phyloP scores from a whole-genome alignment of 2,797 vertebrate species.

The Malurus leucopterus region DNA sequence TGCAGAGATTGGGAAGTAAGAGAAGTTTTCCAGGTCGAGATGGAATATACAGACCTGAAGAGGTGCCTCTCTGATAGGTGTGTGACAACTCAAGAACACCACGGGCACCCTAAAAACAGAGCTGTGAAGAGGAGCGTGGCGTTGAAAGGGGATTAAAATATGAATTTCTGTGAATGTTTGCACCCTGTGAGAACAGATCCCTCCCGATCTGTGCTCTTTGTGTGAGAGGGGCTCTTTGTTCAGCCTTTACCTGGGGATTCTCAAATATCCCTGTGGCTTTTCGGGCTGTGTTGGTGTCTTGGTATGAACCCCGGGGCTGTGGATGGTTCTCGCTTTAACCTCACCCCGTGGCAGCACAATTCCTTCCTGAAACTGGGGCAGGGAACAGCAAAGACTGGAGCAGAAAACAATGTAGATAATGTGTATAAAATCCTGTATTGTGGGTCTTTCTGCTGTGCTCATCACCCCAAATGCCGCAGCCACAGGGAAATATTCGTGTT shows the following conservation, averaged over 20 bases:
- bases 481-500: fast-evolving
- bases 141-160: not conserved
- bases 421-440: fast-evolving
- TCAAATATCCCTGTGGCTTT: not conserved
- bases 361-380: not conserved
- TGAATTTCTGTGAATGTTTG: not conserved
- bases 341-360: not conserved
- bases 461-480: not conserved
- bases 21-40: not conserved
- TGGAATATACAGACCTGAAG: not conserved
- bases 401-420: not conserved
- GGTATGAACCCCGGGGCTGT: not conserved
- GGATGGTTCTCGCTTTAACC: not conserved
- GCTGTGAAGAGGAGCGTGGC: not conserved
- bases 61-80: not conserved
- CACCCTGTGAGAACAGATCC: not conserved
- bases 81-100: not conserved
- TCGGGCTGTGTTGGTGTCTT: not conserved
- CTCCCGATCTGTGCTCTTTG: not conserved
- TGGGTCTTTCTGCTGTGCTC: not conserved
- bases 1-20: not conserved
- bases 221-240: not conserved
- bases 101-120: not conserved
- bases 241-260: not conserved
- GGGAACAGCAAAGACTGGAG: not conserved